Evolutionary conservation across 2,888 invertebrate genomes (phyloP).

Genomic region (Lasioglossum lativentre): DNA sequence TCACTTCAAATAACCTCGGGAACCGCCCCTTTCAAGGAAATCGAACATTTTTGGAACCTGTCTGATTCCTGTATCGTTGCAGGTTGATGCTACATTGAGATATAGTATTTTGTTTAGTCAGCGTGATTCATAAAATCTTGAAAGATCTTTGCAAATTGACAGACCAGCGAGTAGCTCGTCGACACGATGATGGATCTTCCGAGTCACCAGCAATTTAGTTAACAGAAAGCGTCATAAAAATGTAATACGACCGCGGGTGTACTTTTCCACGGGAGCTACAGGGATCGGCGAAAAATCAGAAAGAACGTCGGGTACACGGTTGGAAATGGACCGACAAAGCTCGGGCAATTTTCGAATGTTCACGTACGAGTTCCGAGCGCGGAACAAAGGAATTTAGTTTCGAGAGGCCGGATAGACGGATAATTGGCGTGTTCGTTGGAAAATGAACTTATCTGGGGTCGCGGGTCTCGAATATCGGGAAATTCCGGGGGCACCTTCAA

Average conservation of each 20-base stretch:
- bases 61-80: no score
- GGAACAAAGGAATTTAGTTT: conserved; percentile 32
- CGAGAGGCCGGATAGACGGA: background rate
- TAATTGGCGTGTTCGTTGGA: conserved; percentile 37
- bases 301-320: background rate
- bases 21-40: no score
- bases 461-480: conserved; percentile 23
- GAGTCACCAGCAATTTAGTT: background rate
- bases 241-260: background rate
- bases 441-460: conserved; percentile 55
- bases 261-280: background rate
- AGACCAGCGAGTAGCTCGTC: background rate
- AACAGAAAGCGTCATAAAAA: background rate
- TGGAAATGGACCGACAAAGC: background rate
- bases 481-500: conserved; percentile 9
- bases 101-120: background rate
- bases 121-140: background rate
- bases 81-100: background rate
- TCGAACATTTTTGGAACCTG: no score
- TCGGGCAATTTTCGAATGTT: background rate
- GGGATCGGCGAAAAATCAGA: background rate
- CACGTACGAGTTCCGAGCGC: background rate
- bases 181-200: background rate
- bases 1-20: no score
- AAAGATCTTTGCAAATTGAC: background rate